Evolutionary conservation across 2,888 invertebrate genomes (phyloP).

Genomic region (Conistra vaccinii): DNA sequence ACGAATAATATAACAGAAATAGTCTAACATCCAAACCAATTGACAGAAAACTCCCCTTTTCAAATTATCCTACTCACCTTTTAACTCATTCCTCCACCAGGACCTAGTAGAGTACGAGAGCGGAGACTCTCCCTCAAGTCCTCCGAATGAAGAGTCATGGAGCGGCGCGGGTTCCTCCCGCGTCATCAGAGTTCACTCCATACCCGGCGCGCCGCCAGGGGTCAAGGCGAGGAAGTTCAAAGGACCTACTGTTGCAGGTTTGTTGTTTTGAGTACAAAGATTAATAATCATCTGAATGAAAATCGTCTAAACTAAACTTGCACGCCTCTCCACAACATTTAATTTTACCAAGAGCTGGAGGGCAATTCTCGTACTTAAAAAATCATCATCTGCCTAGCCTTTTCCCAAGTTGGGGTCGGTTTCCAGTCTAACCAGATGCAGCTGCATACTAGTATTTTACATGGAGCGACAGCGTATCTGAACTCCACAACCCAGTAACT

Average conservation of each 20-base stretch:
- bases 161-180: conserved; percentile 70
- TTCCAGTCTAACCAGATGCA: no score
- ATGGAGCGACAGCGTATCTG: no score
- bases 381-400: background rate
- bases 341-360: background rate
- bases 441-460: no score
- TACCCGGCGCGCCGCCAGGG: conserved; percentile 59
- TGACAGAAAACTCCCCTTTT: background rate
- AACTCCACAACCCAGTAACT: no score
- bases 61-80: background rate
- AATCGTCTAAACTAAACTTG: conserved; percentile 9
- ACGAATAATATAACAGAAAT: background rate
- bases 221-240: conserved; percentile 73
- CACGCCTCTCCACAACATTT: background rate
- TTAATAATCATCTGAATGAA: background rate
- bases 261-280: conserved; percentile 31
- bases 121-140: conserved; percentile 72
- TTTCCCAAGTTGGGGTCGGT: no score
- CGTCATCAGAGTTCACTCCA: conserved; percentile 73
- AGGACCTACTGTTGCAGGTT: conserved; percentile 82
- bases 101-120: conserved; percentile 87
- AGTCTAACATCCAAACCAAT: background rate
- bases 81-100: conserved; percentile 63
- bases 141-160: conserved; percentile 74
- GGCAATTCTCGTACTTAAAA: background rate